Conservation (phyloP, 2,113 vertebrate genomes). For the Symphodus melops region DNA sequence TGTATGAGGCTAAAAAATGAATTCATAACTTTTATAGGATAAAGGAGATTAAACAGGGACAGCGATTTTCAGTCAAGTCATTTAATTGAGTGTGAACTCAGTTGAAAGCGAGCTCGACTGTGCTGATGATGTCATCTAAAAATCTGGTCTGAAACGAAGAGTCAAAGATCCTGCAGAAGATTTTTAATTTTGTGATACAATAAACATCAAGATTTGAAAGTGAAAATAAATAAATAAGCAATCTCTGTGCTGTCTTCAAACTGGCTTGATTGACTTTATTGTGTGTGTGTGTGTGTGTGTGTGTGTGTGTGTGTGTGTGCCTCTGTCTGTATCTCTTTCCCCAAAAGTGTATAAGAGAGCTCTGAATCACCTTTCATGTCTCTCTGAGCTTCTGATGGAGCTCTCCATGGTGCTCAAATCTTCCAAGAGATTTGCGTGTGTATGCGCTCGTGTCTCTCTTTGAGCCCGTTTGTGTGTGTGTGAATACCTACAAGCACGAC, state of each 20-base stretch:
- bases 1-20: too few relatives aligned
- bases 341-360: slow-evolving; percentile 4
- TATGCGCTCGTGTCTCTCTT: not conserved
- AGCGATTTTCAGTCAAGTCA: too few relatives aligned
- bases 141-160: too few relatives aligned
- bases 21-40: too few relatives aligned
- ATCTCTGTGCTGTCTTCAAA: not conserved
- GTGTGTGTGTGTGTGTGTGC: not conserved
- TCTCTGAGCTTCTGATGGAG: slow-evolving; percentile 7
- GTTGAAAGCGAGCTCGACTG: too few relatives aligned
- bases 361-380: slow-evolving; percentile 25
- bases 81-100: too few relatives aligned
- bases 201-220: not conserved
- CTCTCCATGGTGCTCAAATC: slow-evolving; percentile 59
- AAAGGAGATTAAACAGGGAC: too few relatives aligned
- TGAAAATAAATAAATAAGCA: slow-evolving; percentile 6
- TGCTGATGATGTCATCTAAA: too few relatives aligned
- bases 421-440: not conserved
- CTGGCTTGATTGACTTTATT: not conserved
- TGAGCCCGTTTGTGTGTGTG: not conserved
- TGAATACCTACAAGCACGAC: slow-evolving; percentile 9
- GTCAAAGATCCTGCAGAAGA: too few relatives aligned
- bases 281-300: not conserved
- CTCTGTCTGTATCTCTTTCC: not conserved
- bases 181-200: too few relatives aligned